Base-by-base conservation (phyloP, 2,888 invertebrate genomes). In the Drosophila nr. perissopoda region DNA sequence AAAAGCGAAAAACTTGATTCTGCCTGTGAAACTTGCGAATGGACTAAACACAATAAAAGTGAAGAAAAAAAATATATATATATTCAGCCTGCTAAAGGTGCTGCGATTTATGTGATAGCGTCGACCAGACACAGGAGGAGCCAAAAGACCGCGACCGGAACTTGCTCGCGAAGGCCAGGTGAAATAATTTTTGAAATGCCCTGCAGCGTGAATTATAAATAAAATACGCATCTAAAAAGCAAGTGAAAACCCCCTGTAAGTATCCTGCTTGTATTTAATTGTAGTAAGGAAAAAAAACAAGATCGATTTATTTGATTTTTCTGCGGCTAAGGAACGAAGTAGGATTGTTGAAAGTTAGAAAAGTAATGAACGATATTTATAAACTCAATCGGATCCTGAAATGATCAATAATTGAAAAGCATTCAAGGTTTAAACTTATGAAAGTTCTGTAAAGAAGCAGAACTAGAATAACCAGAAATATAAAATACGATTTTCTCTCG, bases 1-100 rank as follows among this genome's bases (percentile, higher is more conserved):
- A 87, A 87, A 85, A 74, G 68, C 80, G 64, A 73, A 81, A 89
- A 87, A 86, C 86, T 89, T 87, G 82, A 87, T 87, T 89, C 80
- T 63, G 80, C 69, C 79, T 70, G 78, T 67, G 80, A 67, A 77
- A 70, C 60, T 69, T 67, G 75, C 67, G 71, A 76, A 67, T 48
- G 53, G 64, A 74, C 63, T 68, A 68, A 74, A 57, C 68, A 56
- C 36, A 63, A 67, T 25, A 51, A 60, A 54, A 68, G 60, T 42
- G 16, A 34, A 34, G 27, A 13, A 49, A 18, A 31, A 34, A 42
- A 29, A 56, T 2, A 31, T 1, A 31, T 49, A 38, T 51, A 57
- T 58, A 56, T 45, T 52, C 42, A 65, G 71, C 42, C 21, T 42
- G 48, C 57, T 65, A 73, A 76, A 76, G 76, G 78, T 78, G 76